A percentile compares a stretch with the other conserved stretches of the same genome.
phyloP scores from a whole-genome alignment of 2,888 invertebrate genomes.

The Stenodera caucasica region DNA sequence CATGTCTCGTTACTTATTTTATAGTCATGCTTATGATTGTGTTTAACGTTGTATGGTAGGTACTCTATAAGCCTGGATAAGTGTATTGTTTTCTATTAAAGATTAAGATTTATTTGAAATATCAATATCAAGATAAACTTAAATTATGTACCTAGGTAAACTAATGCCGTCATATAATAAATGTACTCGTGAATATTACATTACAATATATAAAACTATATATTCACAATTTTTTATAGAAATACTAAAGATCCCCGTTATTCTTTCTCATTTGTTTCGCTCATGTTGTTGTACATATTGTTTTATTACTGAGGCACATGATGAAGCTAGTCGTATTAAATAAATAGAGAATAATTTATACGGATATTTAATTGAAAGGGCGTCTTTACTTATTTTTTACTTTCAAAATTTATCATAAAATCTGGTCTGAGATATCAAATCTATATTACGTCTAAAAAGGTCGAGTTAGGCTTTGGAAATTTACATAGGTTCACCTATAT shows the following conservation, averaged over 20 bases:
- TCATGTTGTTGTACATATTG: too few relatives aligned
- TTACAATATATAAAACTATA: constrained; percentile 1
- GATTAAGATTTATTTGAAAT: constrained; percentile 19
- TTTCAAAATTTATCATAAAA: too few relatives aligned
- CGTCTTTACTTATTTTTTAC: not conserved
- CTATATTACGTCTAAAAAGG: too few relatives aligned
- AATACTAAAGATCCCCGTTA: not conserved
- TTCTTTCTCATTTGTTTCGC: not conserved
- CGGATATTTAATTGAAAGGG: too few relatives aligned
- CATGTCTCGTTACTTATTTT: constrained; percentile 24
- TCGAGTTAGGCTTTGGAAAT: too few relatives aligned
- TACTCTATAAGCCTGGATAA: constrained; percentile 16
- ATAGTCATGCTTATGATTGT: constrained; percentile 27
- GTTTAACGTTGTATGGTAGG: constrained; percentile 24
- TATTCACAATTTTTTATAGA: not conserved
- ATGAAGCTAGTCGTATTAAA: not conserved
- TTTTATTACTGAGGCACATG: not conserved
- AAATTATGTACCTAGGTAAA: constrained; percentile 7
- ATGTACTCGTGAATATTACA: constrained; percentile 4
- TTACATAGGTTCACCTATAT: too few relatives aligned
- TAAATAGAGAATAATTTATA: not conserved
- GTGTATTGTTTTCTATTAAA: constrained; percentile 23
- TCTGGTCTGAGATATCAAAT: too few relatives aligned
- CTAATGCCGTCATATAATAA: not conserved
- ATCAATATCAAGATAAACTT: constrained; percentile 15